phyloP scores from a whole-genome alignment of 2,113 vertebrate species.

The Rhadina sibilatrix region DNA sequence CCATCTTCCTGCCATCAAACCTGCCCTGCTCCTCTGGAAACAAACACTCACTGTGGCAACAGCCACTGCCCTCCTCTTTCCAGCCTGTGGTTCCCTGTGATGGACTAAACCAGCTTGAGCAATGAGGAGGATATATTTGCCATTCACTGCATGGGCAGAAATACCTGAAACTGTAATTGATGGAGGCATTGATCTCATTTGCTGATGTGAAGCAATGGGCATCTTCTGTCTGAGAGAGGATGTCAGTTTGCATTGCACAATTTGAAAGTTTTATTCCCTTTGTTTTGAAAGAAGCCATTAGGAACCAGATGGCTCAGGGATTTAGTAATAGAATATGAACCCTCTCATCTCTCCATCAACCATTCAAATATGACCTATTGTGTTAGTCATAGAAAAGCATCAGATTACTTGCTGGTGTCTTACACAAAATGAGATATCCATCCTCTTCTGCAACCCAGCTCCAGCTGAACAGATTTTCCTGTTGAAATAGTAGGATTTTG shows the following conservation, averaged over 20 bases:
- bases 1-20: background rate
- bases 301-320: constrained; percentile 48
- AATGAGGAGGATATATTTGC: background rate
- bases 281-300: constrained; percentile 66
- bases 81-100: background rate
- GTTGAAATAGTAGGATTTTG: background rate
- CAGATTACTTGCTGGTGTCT: constrained; percentile 11
- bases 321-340: constrained; percentile 46
- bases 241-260: constrained; percentile 46
- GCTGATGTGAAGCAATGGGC: constrained; percentile 21
- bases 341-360: constrained; percentile 30
- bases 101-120: background rate
- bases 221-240: constrained; percentile 12
- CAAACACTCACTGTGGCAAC: background rate
- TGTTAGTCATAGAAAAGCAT: constrained; percentile 55
- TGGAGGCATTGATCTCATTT: background rate
- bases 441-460: background rate
- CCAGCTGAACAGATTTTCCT: constrained; percentile 11
- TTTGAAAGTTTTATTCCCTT: constrained; percentile 21
- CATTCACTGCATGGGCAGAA: background rate
- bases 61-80: background rate
- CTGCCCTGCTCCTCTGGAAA: background rate
- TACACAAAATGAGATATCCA: background rate
- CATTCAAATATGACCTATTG: constrained; percentile 21
- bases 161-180: background rate